Base-by-base conservation (phyloP, 2,888 invertebrate species). In the Hyppa rectilinea region DNA sequence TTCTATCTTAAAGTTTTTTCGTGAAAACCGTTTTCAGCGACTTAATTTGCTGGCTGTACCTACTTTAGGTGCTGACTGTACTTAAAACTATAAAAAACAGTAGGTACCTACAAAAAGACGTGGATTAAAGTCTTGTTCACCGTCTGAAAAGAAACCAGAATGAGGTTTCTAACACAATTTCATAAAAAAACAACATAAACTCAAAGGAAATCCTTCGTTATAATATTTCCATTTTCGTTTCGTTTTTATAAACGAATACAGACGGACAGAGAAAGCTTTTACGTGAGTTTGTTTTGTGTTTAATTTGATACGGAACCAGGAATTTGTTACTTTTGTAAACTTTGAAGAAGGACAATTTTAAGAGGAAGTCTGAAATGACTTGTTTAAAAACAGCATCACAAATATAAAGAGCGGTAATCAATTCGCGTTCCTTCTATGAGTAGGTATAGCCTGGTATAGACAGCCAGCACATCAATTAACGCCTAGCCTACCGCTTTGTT, bases 201-300 rank as follows among this genome's bases (percentile, higher is more conserved):
- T 20, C 40, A 34, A 50, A 75, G n/a, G 6, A 56, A 75, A 75
- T 75, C 56, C 56, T 68, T 34, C 12, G 29, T 47, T 47, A 62
- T n/a, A 52, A 47, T 62, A 50, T 52, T 68, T 40, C 34, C 50
- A 61, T 75, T 75, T 66, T 52, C 34, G 23, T 10, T 40, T 58
- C 50, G 23, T 72, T 47, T 62, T 72, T 60, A 58, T 58, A 52
- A 43, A 68, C 14, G 43, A 75, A 61, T 45, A 43, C 55, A 50
- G 58, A 47, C 17, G 7, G 29, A 56, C 23, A 23, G 17, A 20
- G 12, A 23, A 50, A 58, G 50, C 23, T 60, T 74, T 68, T 60
- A 38, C 10, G 26, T 2, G 58, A 65, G 34, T 74, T 74, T 36
- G 45, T 59, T 66, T 59, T 59, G 47, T 40, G 23, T 40, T 40